Conservation (phyloP, 2,888 invertebrate genomes). For the Drosophila setosimentum region DNA sequence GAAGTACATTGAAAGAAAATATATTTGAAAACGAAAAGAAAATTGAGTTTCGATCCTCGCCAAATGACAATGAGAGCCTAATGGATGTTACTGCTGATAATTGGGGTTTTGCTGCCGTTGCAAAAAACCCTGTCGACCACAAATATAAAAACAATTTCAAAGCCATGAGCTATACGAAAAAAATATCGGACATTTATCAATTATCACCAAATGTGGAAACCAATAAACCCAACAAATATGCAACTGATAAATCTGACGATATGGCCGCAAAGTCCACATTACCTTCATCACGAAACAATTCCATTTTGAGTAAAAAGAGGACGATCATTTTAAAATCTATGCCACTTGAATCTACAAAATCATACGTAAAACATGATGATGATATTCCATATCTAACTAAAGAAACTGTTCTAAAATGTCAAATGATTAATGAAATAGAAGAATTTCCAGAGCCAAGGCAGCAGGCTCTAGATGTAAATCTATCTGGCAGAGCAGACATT, state of each 20-base stretch:
- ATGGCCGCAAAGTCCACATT: slow-evolving; percentile 3
- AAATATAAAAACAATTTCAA: slow-evolving; percentile 56
- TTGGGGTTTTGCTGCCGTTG: slow-evolving; percentile 88
- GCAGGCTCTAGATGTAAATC: slow-evolving; percentile 19
- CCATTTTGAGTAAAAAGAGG: slow-evolving; percentile 62
- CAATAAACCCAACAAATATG: slow-evolving; percentile 27
- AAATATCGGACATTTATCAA: slow-evolving; percentile 21
- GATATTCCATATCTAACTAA: slow-evolving; percentile 84
- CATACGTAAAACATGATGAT: slow-evolving; percentile 73
- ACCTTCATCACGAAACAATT: slow-evolving; percentile 9
- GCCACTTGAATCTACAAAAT: slow-evolving; percentile 79
- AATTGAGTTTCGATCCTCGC: slow-evolving; percentile 53
- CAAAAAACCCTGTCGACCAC: slow-evolving; percentile 86
- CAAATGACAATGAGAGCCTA: slow-evolving; percentile 46
- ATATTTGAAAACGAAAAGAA: slow-evolving; percentile 75
- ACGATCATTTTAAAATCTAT: slow-evolving; percentile 81
- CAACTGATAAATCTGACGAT: slow-evolving; percentile 29
- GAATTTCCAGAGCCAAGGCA: slow-evolving; percentile 37
- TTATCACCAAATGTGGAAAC: slow-evolving; percentile 31
- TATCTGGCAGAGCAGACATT: slow-evolving; percentile 27
- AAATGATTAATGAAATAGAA: slow-evolving; percentile 69
- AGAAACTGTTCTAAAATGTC: slow-evolving; percentile 86
- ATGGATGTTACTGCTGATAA: slow-evolving; percentile 78
- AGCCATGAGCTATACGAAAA: slow-evolving; percentile 59
- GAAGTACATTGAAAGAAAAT: slow-evolving; percentile 79